Conservation (phyloP, 2,797 vertebrate species). For the Champsocephalus gunnari region DNA sequence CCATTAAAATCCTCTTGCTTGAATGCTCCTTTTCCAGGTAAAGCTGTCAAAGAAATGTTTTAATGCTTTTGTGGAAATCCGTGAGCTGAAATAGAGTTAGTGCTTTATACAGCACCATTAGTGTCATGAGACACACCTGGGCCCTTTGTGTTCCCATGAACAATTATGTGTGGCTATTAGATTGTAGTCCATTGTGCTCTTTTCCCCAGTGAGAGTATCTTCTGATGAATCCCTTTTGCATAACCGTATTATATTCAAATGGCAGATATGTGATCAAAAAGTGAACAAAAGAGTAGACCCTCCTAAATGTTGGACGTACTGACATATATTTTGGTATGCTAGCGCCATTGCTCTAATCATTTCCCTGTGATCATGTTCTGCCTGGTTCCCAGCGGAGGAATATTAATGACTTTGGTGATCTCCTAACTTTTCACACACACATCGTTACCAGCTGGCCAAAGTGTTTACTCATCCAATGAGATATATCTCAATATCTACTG, state of each 20-base stretch:
- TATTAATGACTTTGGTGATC: too few species aligned
- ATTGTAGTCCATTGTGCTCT: not conserved
- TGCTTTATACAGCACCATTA: conserved; percentile 2
- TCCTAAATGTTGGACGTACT: not conserved
- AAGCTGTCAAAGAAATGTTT: conserved; percentile 8
- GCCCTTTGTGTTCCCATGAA: not conserved
- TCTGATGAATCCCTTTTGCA: not conserved
- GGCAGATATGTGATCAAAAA: not conserved
- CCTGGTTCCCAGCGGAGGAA: not conserved
- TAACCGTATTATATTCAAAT: not conserved
- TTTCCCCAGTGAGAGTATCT: not conserved
- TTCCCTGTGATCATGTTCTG: not conserved
- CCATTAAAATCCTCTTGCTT: conserved; percentile 44
- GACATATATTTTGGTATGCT: not conserved
- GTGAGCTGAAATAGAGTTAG: not conserved
- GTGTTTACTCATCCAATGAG: too few species aligned
- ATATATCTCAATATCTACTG: too few species aligned
- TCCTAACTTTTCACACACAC: too few species aligned
- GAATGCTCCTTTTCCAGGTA: conserved; percentile 26
- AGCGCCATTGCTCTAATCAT: not conserved
- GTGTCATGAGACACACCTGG: not conserved
- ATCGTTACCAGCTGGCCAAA: too few species aligned
- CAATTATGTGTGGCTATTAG: not conserved
- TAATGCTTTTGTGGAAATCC: conserved; percentile 18
- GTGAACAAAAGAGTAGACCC: not conserved